Conservation (phyloP, 2,888 invertebrate genomes). For the Coenonympha glycerion region DNA sequence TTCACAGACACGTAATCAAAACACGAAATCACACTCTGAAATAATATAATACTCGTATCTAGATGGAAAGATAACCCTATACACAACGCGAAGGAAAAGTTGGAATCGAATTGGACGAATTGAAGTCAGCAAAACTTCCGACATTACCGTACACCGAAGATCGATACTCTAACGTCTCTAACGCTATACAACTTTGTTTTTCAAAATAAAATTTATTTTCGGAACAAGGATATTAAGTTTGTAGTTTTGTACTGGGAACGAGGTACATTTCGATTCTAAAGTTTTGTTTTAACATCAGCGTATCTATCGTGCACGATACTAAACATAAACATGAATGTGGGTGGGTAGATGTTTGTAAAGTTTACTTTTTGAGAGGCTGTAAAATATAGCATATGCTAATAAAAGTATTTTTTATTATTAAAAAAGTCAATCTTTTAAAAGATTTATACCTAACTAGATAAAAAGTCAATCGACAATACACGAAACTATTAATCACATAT, state of each 20-base stretch:
- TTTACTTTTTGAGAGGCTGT: too few relatives aligned
- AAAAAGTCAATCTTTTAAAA: too few relatives aligned
- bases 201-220: slow-evolving; percentile 1
- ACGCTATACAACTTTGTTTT: background rate
- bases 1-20: background rate
- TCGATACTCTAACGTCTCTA: slow-evolving; percentile 16
- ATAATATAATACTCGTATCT: background rate
- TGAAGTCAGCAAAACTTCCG: slow-evolving; percentile 23
- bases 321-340: background rate
- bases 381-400: too few relatives aligned
- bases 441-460: too few relatives aligned
- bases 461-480: too few relatives aligned
- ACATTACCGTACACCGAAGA: slow-evolving; percentile 19
- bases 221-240: background rate
- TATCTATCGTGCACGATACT: background rate
- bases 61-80: background rate
- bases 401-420: too few relatives aligned
- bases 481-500: too few relatives aligned
- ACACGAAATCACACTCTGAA: background rate
- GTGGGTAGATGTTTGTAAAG: too few relatives aligned
- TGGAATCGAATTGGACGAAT: slow-evolving; percentile 25
- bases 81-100: slow-evolving; percentile 9
- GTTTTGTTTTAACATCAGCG: background rate
- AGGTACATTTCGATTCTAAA: background rate
- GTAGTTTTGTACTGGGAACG: background rate